Evolutionary conservation across 2,888 invertebrate species (phyloP), one percentile per base, ranked within the genome.

Genomic region (Orthosia cruda): DNA sequence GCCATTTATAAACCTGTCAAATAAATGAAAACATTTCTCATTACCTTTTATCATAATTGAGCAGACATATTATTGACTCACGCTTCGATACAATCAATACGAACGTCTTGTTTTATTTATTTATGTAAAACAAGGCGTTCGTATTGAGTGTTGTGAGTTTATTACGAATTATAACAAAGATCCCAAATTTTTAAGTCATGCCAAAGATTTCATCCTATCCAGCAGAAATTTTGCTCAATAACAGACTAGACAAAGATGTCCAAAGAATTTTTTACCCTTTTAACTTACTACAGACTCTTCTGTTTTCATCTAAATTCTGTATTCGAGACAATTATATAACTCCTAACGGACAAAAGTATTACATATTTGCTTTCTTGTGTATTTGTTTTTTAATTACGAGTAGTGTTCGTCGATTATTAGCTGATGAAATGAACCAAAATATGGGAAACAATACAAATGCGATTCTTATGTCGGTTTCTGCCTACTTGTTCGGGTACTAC

Each of bases 221-320:
- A 20, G 9, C n/a, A 15, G 71, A 68, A 54, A 49, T 58, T 7
- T n/a, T 81, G 12, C 47, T 76, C 12, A 54, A 75, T 49, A 81
- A 79, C 57, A 12, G 26, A 5, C 32, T 84, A 1, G 71, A 77
- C 13, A 50, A 71, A 49, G 59, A 72, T 13, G 45, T 76, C 4
- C 74, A 79, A 65, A 52, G 26, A 20, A 23, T 76, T 26, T 59
- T 83, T 32, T 68, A n/a, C 23, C 81, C 84, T n/a, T 54, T 84
- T 23, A 74, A 73, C 18, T 57, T 81, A 12, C 18, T 74, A n/a
- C 66, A 66, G 13, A 65, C 57, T 26, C 18, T 79, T 9, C 32
- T 67, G 11, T 64, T 75, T 4, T 66, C 63, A n/a, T 54, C 77
- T 16, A 79, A 79, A 58, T 81, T 81, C 32, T 45, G 12, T 45